These are phyloP conservation scores for Macaria notata DNA, from an alignment of 2,888 invertebrate genomes.

Conservation along the genomic window DNA sequence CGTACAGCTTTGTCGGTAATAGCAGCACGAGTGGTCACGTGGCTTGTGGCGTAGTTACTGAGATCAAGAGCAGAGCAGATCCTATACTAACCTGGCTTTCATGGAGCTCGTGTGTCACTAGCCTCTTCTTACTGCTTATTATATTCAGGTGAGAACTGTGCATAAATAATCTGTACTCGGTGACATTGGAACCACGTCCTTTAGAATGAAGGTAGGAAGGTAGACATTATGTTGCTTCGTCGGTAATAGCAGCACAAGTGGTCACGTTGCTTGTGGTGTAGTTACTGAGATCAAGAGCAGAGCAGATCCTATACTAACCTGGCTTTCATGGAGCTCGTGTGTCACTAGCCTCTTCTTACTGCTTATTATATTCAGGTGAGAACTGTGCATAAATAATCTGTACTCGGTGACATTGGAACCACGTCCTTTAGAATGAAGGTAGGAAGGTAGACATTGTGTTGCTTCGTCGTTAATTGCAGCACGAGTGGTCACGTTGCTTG, in stretches of 20 bases:
- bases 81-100: conserved; percentile 83
- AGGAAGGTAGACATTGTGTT: too few relatives aligned
- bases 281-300: conserved; percentile 83
- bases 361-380: conserved; percentile 83
- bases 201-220: too few relatives aligned
- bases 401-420: too few relatives aligned
- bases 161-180: too few relatives aligned
- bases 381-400: too few relatives aligned
- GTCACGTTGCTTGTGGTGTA: conserved; percentile 82
- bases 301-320: conserved; percentile 80
- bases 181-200: too few relatives aligned
- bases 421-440: too few relatives aligned
- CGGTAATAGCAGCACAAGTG: conserved; percentile 55
- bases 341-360: conserved; percentile 84
- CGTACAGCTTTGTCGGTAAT: conserved; percentile 57
- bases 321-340: conserved; percentile 85
- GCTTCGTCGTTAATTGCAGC: conserved; percentile 55
- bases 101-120: conserved; percentile 84
- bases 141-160: conserved; percentile 75
- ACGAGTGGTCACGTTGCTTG: conserved; percentile 75
- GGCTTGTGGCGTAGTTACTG: conserved; percentile 83
- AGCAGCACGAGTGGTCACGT: conserved; percentile 65
- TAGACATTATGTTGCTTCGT: too few relatives aligned
- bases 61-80: conserved; percentile 83
- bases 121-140: conserved; percentile 84